These are phyloP conservation scores for Hucho hucho DNA, from an alignment of 2,113 vertebrate genomes.

Conservation along the genomic window DNA sequence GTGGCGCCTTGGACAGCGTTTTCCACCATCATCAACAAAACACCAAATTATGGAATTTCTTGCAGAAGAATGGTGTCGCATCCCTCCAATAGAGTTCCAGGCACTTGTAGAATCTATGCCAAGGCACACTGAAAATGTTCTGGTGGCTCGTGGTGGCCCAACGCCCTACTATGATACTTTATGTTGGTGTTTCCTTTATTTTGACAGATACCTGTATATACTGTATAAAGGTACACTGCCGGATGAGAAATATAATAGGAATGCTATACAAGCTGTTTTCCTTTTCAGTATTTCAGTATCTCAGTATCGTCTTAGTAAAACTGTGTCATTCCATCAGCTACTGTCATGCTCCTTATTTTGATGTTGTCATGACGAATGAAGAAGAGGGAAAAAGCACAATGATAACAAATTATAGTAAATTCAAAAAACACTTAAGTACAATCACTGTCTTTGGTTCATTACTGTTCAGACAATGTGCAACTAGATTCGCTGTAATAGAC, in stretches of 20 bases:
- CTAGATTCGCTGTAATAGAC: conserved; percentile 92
- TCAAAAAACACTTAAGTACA: conserved; percentile 66
- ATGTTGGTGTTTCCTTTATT: no score
- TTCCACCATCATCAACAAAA: no score
- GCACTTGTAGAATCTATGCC: no score
- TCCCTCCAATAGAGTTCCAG: no score
- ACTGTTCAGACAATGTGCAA: conserved; percentile 90
- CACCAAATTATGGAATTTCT: no score
- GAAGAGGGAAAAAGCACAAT: conserved; percentile 29
- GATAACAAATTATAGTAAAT: conserved; percentile 25
- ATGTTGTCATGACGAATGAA: conserved; percentile 79
- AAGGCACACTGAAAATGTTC: no score
- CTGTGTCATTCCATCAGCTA: conserved; percentile 95
- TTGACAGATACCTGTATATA: conserved; percentile 40
- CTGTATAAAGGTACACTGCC: conserved; percentile 71
- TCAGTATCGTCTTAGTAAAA: conserved; percentile 97
- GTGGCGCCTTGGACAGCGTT: no score
- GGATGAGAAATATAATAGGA: conserved; percentile 94
- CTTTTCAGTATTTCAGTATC: conserved; percentile 87
- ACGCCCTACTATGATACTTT: no score
- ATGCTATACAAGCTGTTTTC: conserved; percentile 90
- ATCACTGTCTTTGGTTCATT: conserved; percentile 79
- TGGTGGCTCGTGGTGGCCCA: no score
- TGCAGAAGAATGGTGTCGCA: no score
- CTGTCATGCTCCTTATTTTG: conserved; percentile 86